Base-by-base conservation (phyloP, 1,140 invertebrate species). In the Araneus ventricosus region DNA sequence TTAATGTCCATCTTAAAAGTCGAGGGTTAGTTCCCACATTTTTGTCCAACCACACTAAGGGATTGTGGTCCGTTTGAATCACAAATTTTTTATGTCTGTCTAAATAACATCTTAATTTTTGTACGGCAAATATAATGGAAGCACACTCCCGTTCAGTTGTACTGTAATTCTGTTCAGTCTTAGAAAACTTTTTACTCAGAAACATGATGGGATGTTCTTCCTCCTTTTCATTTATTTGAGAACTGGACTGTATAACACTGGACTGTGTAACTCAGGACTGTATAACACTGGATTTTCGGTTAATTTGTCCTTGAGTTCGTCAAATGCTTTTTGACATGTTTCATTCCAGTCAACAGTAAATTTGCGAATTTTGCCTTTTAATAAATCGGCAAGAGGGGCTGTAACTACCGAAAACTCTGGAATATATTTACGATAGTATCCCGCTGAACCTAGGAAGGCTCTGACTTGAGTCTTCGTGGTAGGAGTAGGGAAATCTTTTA, bases 51-150 rank as follows among this genome's bases (percentile, higher is more conserved):
- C 95, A 96, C 34, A 94, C 93, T 20, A 96, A n/a, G n/a, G n/a
- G n/a, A n/a, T 95, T 94, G 94, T 97, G 96, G 93, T 97, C 96
- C 1, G 96, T 96, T 20, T 95, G 88, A 1, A 97, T 95, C 34
- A 94, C 95, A 93, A 96, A 97, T 82, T 95, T 95, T 63, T 88
- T 94, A 30, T 45, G 34, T 41, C 95, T 95, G 90, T 95, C 95
- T 3, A 97, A 94, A 94, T 96, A 96, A 37, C 95, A 93, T 92
- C 95, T 80, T 92, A 96, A 96, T 59, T 96, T 94, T 82, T 95
- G 93, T 2, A 96, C 94, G 0, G 95, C 95, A 95, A 95, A 95
- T 5, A 96, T 94, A 24, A 97, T 95, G 1, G 96, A 96, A 34
- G 96, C 93, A 79, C 96, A 94, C 95, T 97, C 96, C 93, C 95